phyloP scores from a whole-genome alignment of 2,797 vertebrate genomes.

The Loris lydekkerianus region DNA sequence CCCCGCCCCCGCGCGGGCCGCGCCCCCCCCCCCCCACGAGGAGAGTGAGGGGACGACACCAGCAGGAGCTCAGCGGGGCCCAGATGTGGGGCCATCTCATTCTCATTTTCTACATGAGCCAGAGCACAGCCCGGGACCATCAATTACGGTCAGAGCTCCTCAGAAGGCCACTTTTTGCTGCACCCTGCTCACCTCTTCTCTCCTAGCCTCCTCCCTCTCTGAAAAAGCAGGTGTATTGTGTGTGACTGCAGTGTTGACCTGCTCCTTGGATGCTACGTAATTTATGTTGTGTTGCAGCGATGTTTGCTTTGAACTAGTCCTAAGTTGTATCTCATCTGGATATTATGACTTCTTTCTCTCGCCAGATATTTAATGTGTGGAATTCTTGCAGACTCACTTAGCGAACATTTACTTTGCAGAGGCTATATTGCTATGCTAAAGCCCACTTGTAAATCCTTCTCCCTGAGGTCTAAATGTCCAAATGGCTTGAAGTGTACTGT shows the following conservation, averaged over 20 bases:
- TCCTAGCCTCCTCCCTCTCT: rapidly evolving
- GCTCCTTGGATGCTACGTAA: rapidly evolving
- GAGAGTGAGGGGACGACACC: slow-evolving; percentile 59
- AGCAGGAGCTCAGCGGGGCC: slow-evolving; percentile 62
- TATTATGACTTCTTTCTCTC: slow-evolving; percentile 7
- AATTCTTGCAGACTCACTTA: slow-evolving; percentile 11
- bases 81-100: slow-evolving; percentile 23
- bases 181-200: background rate
- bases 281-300: rapidly evolving
- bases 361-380: background rate
- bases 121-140: slow-evolving; percentile 72
- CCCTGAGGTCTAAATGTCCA: background rate
- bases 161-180: rapidly evolving
- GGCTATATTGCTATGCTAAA: background rate
- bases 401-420: slow-evolving; percentile 10
- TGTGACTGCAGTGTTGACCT: background rate
- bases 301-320: slow-evolving; percentile 27
- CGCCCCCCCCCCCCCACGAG: too few relatives aligned
- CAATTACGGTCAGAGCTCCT: slow-evolving; percentile 76
- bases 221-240: background rate
- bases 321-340: background rate
- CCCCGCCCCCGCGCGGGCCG: too few relatives aligned
- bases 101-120: slow-evolving; percentile 87
- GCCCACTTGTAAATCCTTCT: slow-evolving; percentile 46
- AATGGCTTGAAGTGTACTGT: slow-evolving; percentile 16